Conservation (phyloP, 2,888 invertebrate species). For the Hirtodrosophila alboralis region DNA sequence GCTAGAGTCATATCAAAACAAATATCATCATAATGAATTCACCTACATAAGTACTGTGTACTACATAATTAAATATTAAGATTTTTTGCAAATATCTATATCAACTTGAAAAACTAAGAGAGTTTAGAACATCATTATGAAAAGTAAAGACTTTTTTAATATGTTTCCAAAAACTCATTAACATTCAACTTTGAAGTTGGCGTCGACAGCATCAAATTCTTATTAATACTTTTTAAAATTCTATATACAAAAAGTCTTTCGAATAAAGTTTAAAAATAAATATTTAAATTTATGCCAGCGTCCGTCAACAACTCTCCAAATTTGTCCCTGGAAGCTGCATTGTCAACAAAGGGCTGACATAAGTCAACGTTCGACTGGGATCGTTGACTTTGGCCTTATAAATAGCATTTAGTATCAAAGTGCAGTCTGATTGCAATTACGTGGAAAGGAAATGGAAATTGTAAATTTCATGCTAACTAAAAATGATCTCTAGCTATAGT, state of each 20-base stretch:
- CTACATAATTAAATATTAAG: too few species aligned
- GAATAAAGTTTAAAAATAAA: neutral
- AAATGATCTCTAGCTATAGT: slow-evolving; percentile 10
- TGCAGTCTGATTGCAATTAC: slow-evolving; percentile 25
- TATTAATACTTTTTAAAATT: too few species aligned
- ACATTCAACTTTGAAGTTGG: too few species aligned
- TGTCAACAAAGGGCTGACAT: slow-evolving; percentile 20
- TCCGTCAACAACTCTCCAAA: neutral
- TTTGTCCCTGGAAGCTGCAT: slow-evolving; percentile 8
- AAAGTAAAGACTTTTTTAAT: too few species aligned
- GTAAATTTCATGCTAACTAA: slow-evolving; percentile 12
- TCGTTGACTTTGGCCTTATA: slow-evolving; percentile 62
- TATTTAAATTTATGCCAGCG: neutral
- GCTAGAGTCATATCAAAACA: neutral
- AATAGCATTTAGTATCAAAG: slow-evolving; percentile 46
- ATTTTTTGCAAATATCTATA: too few species aligned
- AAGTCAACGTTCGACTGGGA: slow-evolving; percentile 49
- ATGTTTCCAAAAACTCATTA: too few species aligned
- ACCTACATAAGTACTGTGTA: neutral
- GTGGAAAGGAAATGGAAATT: slow-evolving; percentile 7
- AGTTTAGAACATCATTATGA: too few species aligned
- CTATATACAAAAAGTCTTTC: neutral
- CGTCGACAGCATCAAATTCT: too few species aligned
- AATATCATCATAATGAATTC: neutral
- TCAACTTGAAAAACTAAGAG: too few species aligned